phyloP scores from a whole-genome alignment of 2,888 invertebrate species.

The Nasonia oneida region DNA sequence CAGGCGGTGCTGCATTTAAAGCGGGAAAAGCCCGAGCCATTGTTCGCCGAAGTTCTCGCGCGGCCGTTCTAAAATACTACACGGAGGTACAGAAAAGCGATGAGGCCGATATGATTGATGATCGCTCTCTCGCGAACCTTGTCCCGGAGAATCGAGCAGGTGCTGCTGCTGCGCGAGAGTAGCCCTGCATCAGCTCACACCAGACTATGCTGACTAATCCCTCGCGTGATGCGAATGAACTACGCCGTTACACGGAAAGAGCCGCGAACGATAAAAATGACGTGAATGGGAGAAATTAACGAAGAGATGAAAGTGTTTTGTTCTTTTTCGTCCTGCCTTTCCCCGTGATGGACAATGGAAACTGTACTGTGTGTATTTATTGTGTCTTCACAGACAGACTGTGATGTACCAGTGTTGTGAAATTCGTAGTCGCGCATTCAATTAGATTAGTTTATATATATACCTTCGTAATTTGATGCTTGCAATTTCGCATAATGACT shows the following conservation, averaged over 20 bases:
- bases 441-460: too few relatives aligned
- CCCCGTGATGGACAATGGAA: background rate
- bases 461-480: background rate
- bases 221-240: slow-evolving; percentile 47
- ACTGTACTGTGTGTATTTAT: background rate
- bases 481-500: background rate
- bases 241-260: background rate
- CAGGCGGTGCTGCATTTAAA: slow-evolving; percentile 20
- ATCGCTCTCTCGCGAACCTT: background rate
- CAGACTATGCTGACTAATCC: slow-evolving; percentile 39
- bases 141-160: slow-evolving; percentile 42
- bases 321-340: background rate
- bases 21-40: slow-evolving; percentile 27
- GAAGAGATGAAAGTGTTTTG: slow-evolving; percentile 27
- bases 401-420: too few relatives aligned
- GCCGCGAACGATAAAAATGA: slow-evolving; percentile 21
- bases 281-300: slow-evolving; percentile 39
- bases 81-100: slow-evolving; percentile 11
- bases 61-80: slow-evolving; percentile 37
- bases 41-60: background rate
- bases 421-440: too few relatives aligned
- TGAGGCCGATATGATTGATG: slow-evolving; percentile 51
- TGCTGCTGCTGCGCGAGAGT: slow-evolving; percentile 22
- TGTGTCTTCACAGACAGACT: too few relatives aligned
- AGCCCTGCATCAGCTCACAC: background rate